Base-by-base conservation (phyloP, 2,797 vertebrate genomes). In the Ceryle rudis region DNA sequence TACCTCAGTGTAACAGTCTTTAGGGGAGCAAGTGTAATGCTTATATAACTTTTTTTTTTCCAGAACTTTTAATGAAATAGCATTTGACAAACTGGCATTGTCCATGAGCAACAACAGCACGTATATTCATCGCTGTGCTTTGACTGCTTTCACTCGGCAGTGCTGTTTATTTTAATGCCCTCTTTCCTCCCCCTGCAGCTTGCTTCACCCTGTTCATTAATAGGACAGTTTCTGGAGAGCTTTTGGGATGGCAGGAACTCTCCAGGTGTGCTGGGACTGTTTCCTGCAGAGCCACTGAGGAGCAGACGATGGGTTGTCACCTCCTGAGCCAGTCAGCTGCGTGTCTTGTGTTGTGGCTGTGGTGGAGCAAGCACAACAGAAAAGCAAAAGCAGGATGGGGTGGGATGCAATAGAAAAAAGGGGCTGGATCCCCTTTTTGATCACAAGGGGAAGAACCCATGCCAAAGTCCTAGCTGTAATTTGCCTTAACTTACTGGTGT, bases 301-400 rank as follows among this genome's bases (percentile, higher is more conserved):
- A 78, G 25, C 44, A 46, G 26, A 18, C 11, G 29, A 18, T 15
- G 5, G 17, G 8, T 7, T 66, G 21, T 21, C 8, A 2, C 49
- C 31, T 60, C 20, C 52, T 9, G 14, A 37, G 18, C 25, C 35
- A 33, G 20, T 26, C n/a, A 28, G 31, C 37, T 18, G 16, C 0
- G 3, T 78, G 49, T 41, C 33, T 52, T 1, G 1, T 72, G 62
- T 46, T 33, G 4, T 0, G 2, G 2, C 44, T 67, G 65, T 14
- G 3, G 13, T 29, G 58, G 22, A 54, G 28, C 52, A 72, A 33
- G 31, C 22, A 10, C 10, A 61, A 31, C 33, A 28, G 67, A 35
- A 69, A 77, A 31, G 2, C 29, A 41, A 33, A 64, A 41, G 31
- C 52, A 41, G 33, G 15, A 20, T 5, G 4, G 33, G 11, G 10